Evolutionary conservation across 2,888 invertebrate genomes (phyloP).

Genomic region (Heliconius ethilla): DNA sequence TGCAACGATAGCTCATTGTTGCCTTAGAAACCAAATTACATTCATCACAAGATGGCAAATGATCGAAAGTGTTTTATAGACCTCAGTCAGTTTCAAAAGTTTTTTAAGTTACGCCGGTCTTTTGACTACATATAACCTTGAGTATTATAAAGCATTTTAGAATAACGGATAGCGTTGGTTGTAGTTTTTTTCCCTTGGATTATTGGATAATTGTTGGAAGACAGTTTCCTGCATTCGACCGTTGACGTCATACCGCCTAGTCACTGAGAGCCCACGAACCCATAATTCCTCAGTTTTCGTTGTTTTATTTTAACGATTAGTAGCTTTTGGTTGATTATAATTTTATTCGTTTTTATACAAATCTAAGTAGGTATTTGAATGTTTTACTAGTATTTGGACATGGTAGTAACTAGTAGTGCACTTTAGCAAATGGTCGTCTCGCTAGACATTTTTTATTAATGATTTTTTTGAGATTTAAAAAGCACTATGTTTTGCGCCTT

Average conservation of each 20-base stretch:
- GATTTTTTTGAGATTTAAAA: slow-evolving; percentile 71
- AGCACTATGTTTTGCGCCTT: slow-evolving; percentile 53
- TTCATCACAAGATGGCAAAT: slow-evolving; percentile 61
- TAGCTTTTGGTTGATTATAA: slow-evolving; percentile 75
- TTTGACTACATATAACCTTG: slow-evolving; percentile 58
- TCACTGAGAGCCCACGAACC: slow-evolving; percentile 79
- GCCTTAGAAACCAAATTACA: slow-evolving; percentile 52
- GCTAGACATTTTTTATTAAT: slow-evolving; percentile 69
- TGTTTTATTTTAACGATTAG: slow-evolving; percentile 71
- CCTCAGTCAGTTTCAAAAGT: slow-evolving; percentile 59
- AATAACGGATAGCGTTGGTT: slow-evolving; percentile 56
- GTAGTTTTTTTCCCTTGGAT: slow-evolving; percentile 57
- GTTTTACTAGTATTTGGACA: slow-evolving; percentile 65
- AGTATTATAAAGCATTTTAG: slow-evolving; percentile 76
- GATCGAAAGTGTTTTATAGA: slow-evolving; percentile 70
- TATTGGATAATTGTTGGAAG: slow-evolving; percentile 60
- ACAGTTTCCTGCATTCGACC: slow-evolving; percentile 56
- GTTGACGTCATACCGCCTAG: slow-evolving; percentile 78
- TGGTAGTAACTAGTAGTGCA: slow-evolving; percentile 80
- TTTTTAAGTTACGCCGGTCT: slow-evolving; percentile 52
- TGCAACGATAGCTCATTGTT: slow-evolving; percentile 61
- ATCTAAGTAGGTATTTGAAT: slow-evolving; percentile 66
- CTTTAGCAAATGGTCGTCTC: slow-evolving; percentile 75
- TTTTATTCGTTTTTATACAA: slow-evolving; percentile 78
- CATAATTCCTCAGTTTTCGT: slow-evolving; percentile 62